phyloP scores from a whole-genome alignment of 2,888 invertebrate genomes.

The Xanthia togata region DNA sequence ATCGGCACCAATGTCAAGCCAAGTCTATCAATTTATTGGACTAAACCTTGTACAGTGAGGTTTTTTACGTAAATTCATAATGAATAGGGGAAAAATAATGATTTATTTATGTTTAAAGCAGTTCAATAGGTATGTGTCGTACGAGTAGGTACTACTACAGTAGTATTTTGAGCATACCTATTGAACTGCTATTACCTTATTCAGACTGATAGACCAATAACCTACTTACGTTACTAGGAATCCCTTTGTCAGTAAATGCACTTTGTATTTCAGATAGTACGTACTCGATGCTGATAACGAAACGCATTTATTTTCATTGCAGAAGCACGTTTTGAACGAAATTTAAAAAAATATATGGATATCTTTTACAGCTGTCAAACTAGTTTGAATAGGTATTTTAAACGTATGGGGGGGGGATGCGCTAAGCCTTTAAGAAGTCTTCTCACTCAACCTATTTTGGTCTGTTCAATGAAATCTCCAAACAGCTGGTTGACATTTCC shows the following conservation, averaged over 20 bases:
- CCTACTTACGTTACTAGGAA: neutral
- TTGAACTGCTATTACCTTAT: neutral
- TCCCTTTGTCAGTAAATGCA: constrained; percentile 5
- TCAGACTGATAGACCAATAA: neutral
- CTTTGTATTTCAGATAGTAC: constrained; percentile 17
- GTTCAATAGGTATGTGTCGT: too few relatives aligned
- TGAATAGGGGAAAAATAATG: too few relatives aligned
- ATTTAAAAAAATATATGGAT: neutral
- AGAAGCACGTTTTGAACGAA: neutral
- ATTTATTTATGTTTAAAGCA: too few relatives aligned
- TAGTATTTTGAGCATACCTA: too few relatives aligned
- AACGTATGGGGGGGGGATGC: too few relatives aligned
- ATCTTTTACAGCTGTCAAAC: neutral
- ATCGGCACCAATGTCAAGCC: too few relatives aligned
- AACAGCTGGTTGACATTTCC: neutral
- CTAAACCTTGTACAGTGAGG: too few relatives aligned
- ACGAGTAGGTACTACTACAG: too few relatives aligned
- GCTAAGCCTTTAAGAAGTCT: neutral
- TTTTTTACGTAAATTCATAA: too few relatives aligned
- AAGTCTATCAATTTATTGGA: too few relatives aligned
- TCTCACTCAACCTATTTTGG: neutral
- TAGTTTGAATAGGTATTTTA: neutral
- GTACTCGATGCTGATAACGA: neutral
- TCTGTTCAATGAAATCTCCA: neutral
- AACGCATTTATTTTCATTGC: neutral